These are phyloP conservation scores for Austrofundulus limnaeus DNA, from an alignment of 2,113 vertebrate species.

Conservation along the genomic window DNA sequence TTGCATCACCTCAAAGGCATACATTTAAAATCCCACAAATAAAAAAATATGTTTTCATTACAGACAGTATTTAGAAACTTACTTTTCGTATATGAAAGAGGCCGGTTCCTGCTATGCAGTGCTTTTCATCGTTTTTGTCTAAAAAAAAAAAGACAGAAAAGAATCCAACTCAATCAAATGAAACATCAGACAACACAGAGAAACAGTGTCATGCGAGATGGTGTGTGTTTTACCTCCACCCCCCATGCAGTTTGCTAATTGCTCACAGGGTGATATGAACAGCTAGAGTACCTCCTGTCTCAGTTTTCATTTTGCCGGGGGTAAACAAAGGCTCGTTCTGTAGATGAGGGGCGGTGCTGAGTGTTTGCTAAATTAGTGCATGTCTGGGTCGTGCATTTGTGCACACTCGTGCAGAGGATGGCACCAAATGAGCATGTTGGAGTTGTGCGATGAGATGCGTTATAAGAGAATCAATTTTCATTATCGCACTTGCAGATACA, in stretches of 20 bases:
- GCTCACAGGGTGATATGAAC: constrained; percentile 70
- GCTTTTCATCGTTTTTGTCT: too few species aligned
- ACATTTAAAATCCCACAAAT: too few species aligned
- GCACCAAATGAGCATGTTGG: constrained; percentile 10
- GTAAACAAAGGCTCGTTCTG: constrained; percentile 62
- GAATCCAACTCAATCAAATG: not conserved
- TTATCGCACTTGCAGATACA: constrained; percentile 22
- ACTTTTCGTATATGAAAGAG: not conserved
- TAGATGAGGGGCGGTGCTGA: constrained; percentile 30
- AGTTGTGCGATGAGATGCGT: constrained; percentile 55
- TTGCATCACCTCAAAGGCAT: too few species aligned
- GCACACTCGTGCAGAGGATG: not conserved
- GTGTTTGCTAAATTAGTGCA: constrained; percentile 14
- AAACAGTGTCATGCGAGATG: constrained; percentile 33
- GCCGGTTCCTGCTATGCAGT: not conserved
- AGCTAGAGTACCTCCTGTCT: constrained; percentile 51
- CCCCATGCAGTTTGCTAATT: constrained; percentile 71
- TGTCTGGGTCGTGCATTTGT: not conserved
- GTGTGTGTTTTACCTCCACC: constrained; percentile 44
- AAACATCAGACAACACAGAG: constrained; percentile 26
- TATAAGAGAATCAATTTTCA: constrained; percentile 50
- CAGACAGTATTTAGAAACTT: not conserved
- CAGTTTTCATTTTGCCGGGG: constrained; percentile 61
- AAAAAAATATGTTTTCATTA: too few species aligned
- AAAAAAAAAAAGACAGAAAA: not conserved